Conservation (phyloP, 2,113 vertebrate species). For the Xiphorhynchus elegans region DNA sequence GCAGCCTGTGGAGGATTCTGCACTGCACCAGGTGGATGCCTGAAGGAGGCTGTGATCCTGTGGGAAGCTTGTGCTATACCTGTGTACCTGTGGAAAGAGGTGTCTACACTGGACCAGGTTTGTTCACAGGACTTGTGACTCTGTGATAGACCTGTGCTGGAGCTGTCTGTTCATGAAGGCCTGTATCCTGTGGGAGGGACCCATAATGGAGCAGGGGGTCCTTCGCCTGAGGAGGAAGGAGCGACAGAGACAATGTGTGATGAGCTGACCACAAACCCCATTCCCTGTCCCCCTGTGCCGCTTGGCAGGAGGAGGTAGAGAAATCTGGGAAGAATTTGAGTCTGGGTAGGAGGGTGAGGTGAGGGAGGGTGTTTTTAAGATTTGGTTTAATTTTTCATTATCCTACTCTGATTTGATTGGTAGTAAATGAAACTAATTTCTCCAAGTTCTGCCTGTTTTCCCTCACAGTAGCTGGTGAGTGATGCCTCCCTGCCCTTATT, state of each 20-base stretch:
- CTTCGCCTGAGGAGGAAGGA: neutral
- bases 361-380: neutral
- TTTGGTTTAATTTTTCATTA: neutral
- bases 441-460: neutral
- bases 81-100: neutral
- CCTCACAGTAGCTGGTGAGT: neutral
- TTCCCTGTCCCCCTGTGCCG: neutral
- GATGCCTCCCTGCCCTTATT: neutral
- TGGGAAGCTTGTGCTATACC: rapidly evolving
- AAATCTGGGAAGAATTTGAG: neutral
- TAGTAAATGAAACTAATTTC: neutral
- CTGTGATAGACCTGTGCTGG: no score
- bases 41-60: neutral
- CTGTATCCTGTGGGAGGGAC: neutral
- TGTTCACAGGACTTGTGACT: neutral
- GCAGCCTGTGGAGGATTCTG: neutral
- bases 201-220: neutral
- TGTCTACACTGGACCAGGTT: no score
- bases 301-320: neutral
- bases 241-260: neutral
- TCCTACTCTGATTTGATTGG: neutral
- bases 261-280: neutral
- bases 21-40: neutral
- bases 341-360: neutral
- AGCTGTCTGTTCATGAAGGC: no score